A percentile compares a stretch with the other conserved stretches of the same genome.
Conservation (phyloP, 2,888 invertebrate species). For the Choristoneura rosaceana region DNA sequence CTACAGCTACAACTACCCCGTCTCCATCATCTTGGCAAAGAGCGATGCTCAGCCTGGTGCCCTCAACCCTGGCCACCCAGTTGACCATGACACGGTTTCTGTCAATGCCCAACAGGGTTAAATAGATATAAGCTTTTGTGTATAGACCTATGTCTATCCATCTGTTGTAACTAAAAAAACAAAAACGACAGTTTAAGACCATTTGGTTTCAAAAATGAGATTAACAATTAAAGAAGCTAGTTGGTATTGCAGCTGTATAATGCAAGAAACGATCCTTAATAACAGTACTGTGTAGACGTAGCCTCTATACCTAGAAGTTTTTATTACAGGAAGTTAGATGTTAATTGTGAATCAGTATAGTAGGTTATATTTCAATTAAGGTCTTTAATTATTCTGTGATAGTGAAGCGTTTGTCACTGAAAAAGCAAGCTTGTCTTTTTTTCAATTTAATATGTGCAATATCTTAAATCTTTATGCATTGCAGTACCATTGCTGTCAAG, state of each 20-base stretch:
- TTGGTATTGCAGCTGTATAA: not conserved
- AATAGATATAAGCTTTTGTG: not conserved
- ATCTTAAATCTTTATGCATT: not conserved
- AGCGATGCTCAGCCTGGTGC: slow-evolving; percentile 54
- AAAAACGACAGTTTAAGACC: not conserved
- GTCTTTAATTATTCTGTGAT: slow-evolving; percentile 36
- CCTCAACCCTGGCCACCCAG: slow-evolving; percentile 57
- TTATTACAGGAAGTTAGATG: slow-evolving; percentile 30
- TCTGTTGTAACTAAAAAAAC: not conserved
- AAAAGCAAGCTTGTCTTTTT: slow-evolving; percentile 1
- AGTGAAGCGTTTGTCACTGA: slow-evolving; percentile 27
- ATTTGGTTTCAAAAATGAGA: not conserved
- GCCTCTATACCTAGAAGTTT: not conserved
- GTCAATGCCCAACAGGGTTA: slow-evolving; percentile 49
- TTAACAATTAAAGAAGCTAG: not conserved
- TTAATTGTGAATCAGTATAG: slow-evolving; percentile 3
- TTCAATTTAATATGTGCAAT: not conserved
- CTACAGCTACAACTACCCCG: slow-evolving; percentile 89
- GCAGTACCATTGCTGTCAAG: not conserved
- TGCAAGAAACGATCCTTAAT: not conserved
- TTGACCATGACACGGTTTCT: slow-evolving; percentile 65
- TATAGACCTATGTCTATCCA: not conserved
- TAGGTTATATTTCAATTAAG: slow-evolving; percentile 6
- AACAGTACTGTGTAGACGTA: slow-evolving; percentile 5
- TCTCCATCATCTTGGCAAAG: slow-evolving; percentile 78